These are phyloP conservation scores for Battus philenor DNA, from an alignment of 1,140 invertebrate species.

Conservation along the genomic window DNA sequence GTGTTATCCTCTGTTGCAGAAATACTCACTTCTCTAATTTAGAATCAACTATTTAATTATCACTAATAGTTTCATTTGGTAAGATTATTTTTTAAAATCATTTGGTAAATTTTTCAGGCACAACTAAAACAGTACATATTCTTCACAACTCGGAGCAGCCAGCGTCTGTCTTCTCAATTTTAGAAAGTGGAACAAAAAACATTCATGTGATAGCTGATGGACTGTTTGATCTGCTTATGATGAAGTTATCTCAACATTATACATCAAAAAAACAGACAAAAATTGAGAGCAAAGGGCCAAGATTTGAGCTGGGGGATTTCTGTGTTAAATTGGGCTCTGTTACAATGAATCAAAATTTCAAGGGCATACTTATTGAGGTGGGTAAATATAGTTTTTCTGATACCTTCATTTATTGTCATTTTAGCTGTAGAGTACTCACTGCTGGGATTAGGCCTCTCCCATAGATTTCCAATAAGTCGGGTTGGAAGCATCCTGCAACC, in stretches of 20 bases:
- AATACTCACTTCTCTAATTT: no score
- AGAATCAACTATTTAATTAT: no score
- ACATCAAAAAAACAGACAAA: conserved; percentile 91
- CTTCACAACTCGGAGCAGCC: conserved; percentile 97
- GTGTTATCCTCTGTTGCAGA: no score
- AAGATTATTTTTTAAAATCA: no score
- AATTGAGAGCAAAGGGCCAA: conserved; percentile 93
- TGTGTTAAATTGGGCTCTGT: conserved; percentile 95
- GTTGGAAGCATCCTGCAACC: no score
- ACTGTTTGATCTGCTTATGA: conserved; percentile 93
- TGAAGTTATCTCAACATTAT: conserved; percentile 91
- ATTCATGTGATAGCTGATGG: conserved; percentile 92
- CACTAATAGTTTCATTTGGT: no score
- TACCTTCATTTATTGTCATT: no score
- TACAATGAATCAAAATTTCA: conserved; percentile 94
- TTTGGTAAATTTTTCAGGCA: conserved; percentile 37
- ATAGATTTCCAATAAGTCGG: no score
- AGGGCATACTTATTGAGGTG: conserved; percentile 95
- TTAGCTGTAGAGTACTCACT: no score
- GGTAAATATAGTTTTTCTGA: no score
- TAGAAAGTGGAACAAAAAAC: conserved; percentile 91
- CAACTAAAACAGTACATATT: conserved; percentile 90
- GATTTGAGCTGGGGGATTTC: conserved; percentile 96
- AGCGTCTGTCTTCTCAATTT: conserved; percentile 92
- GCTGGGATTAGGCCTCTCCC: no score